phyloP scores from a whole-genome alignment of 2,797 vertebrate genomes.

The Thalassophryne amazonica region DNA sequence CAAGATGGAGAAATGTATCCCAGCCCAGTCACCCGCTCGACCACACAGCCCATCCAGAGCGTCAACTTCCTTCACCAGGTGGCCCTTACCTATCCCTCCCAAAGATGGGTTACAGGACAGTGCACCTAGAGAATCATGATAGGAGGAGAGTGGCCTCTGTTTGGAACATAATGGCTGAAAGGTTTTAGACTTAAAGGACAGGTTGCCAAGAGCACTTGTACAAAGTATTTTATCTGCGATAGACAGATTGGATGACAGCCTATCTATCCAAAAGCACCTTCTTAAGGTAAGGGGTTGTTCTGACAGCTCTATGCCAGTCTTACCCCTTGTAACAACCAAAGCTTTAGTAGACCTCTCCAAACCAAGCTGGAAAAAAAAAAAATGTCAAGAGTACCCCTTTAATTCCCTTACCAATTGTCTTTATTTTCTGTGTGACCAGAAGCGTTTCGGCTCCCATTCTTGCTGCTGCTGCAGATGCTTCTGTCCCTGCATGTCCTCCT shows the following conservation, averaged over 20 bases:
- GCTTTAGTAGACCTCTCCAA: too few species aligned
- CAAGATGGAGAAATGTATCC: conserved; percentile 91
- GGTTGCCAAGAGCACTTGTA: too few species aligned
- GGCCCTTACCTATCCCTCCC: conserved; percentile 95
- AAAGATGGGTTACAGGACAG: conserved; percentile 97
- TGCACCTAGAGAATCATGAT: conserved; percentile 74
- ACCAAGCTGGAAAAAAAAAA: neutral
- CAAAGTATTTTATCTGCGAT: too few species aligned
- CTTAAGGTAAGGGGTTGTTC: too few species aligned
- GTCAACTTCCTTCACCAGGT: conserved; percentile 92
- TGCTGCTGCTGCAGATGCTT: conserved; percentile 82
- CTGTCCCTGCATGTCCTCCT: conserved; percentile 82
- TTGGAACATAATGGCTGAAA: neutral
- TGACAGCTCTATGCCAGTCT: too few species aligned
- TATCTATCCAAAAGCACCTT: too few species aligned
- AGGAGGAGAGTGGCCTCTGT: neutral
- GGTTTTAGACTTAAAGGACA: too few species aligned
- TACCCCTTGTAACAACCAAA: too few species aligned
- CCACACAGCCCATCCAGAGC: conserved; percentile 92
- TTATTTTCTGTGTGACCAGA: conserved; percentile 87
- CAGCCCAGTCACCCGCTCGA: conserved; percentile 87
- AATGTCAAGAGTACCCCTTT: neutral
- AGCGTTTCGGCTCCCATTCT: conserved; percentile 85
- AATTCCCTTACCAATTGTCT: conserved; percentile 83
- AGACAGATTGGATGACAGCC: too few species aligned